A percentile compares a stretch with the other conserved stretches of the same genome.
These are phyloP conservation scores for Drosophila paulistorum DNA, from an alignment of 1,140 invertebrate species.

Conservation along the genomic window DNA sequence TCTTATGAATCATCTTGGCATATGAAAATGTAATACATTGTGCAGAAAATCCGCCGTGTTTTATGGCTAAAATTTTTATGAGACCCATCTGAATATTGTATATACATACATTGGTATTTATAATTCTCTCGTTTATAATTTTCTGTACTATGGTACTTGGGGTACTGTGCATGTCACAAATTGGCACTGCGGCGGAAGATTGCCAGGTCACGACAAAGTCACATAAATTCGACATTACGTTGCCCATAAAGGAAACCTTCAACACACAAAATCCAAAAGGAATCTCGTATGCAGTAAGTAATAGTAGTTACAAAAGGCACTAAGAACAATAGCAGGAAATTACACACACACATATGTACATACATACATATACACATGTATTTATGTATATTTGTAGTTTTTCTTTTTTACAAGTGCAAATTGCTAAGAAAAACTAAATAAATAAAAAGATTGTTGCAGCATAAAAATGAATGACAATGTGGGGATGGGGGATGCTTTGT, in stretches of 20 bases:
- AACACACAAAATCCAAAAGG: constrained; percentile 16
- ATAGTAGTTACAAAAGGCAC: not conserved
- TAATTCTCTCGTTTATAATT: constrained; percentile 41
- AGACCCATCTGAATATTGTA: constrained; percentile 21
- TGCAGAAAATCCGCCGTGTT: not conserved
- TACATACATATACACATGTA: not conserved
- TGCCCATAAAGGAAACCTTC: constrained; percentile 39
- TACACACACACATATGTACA: constrained; percentile 9
- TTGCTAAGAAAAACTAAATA: constrained; percentile 57
- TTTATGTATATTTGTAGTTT: not conserved
- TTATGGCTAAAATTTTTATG: constrained; percentile 2
- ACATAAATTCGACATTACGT: constrained; percentile 63
- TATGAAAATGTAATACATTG: not conserved
- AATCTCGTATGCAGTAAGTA: constrained; percentile 29
- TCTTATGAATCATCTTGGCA: not conserved
- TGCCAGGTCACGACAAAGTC: constrained; percentile 66
- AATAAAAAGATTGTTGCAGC: constrained; percentile 47
- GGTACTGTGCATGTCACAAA: constrained; percentile 68
- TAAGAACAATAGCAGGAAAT: constrained; percentile 37
- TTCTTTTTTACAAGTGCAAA: constrained; percentile 50
- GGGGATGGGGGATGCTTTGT: constrained; percentile 54
- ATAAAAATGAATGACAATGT: not conserved
- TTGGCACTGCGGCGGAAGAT: constrained; percentile 55
- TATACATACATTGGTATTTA: constrained; percentile 7
- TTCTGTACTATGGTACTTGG: not conserved